phyloP scores from a whole-genome alignment of 2,888 invertebrate species.

The Smittia sp. region DNA sequence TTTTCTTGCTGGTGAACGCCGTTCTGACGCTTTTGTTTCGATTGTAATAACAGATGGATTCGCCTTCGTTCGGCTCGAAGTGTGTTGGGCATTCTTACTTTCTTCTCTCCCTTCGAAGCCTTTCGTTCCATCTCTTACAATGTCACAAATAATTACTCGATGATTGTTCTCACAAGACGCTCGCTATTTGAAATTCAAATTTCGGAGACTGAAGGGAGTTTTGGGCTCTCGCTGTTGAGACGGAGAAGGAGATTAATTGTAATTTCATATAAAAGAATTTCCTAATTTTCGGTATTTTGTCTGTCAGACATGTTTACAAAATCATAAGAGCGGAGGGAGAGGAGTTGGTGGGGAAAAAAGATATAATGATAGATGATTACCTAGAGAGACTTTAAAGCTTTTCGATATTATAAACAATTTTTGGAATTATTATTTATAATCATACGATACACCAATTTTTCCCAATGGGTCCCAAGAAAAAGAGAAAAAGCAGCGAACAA shows the following conservation, averaged over 20 bases:
- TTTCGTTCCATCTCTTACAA: not conserved
- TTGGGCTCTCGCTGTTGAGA: not conserved
- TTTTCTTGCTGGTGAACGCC: not conserved
- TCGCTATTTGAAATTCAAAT: not conserved
- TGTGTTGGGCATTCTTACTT: not conserved
- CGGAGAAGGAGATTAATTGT: conserved; percentile 16
- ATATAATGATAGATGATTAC: conserved; percentile 39
- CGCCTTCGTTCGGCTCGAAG: not conserved
- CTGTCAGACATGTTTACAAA: conserved; percentile 31
- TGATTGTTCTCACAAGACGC: not conserved
- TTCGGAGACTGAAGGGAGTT: not conserved
- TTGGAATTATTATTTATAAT: conserved; percentile 35
- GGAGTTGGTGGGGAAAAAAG: not conserved
- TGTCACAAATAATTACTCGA: conserved; percentile 20
- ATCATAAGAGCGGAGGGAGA: not conserved
- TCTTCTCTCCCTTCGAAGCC: not conserved
- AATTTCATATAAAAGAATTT: conserved; percentile 10
- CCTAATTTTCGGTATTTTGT: conserved; percentile 14
- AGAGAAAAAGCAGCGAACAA: not conserved
- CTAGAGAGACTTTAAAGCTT: conserved; percentile 31
- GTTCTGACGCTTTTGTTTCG: conserved; percentile 3
- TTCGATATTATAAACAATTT: conserved; percentile 39
- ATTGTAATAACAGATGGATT: conserved; percentile 21
- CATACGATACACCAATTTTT: conserved; percentile 32
- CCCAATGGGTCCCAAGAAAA: conserved; percentile 1